Percentiles rank a stretch among this genome's conserved stretches.
Conservation (phyloP, 2,888 invertebrate species). For the Philaethria dido region DNA sequence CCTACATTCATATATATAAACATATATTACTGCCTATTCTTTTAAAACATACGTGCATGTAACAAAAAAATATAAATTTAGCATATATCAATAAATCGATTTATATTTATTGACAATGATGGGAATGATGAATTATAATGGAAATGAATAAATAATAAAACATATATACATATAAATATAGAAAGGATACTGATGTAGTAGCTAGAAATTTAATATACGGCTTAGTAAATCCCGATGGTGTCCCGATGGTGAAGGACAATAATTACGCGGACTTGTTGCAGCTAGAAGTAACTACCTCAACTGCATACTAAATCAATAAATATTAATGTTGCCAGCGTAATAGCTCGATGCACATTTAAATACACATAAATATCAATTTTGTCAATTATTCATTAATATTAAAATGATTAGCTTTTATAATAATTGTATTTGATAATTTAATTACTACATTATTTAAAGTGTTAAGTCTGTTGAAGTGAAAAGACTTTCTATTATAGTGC, state of each 20-base stretch:
- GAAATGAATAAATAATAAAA: not conserved
- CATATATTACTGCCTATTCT: conserved; percentile 1
- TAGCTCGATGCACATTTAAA: conserved; percentile 2
- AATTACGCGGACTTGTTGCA: conserved; percentile 25
- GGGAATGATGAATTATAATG: not conserved
- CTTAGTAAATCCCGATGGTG: not conserved
- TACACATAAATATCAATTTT: not conserved
- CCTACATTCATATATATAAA: not conserved
- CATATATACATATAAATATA: not conserved
- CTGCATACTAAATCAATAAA: conserved; percentile 22
- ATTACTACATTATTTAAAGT: not conserved
- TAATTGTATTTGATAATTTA: not conserved
- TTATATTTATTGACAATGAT: not conserved
- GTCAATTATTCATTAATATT: too few relatives aligned
- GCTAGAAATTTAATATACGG: not conserved
- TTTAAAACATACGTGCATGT: conserved; percentile 7
- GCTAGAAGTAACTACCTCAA: not conserved
- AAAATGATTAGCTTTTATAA: not conserved
- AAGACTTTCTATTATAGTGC: not conserved
- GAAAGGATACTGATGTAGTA: conserved; percentile 21
- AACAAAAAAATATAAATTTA: not conserved
- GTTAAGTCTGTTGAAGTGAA: not conserved
- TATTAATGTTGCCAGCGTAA: conserved; percentile 17
- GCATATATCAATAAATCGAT: not conserved
- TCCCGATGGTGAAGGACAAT: too few relatives aligned